Conservation (phyloP, 2,113 vertebrate species). For the Balaenoptera acutorostrata region DNA sequence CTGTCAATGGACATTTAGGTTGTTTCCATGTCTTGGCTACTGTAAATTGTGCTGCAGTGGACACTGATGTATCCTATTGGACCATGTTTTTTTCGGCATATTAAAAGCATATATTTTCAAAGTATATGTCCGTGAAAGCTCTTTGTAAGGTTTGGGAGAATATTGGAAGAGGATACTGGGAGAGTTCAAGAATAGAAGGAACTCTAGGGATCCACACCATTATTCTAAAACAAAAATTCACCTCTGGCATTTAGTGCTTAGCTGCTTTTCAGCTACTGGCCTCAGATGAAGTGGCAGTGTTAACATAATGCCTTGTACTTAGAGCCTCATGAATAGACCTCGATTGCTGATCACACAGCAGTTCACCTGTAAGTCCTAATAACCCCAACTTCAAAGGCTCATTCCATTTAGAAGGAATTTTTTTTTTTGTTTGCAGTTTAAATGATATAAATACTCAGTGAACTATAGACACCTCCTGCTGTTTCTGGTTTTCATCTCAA, state of each 20-base stretch:
- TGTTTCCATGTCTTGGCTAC: too few species aligned
- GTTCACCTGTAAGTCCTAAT: conserved; percentile 35
- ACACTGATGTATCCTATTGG: too few species aligned
- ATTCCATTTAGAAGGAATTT: conserved; percentile 40
- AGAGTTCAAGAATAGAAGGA: neutral
- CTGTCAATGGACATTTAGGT: too few species aligned
- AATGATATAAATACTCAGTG: conserved; percentile 50
- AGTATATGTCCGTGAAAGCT: neutral
- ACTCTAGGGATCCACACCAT: neutral
- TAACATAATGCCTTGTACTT: conserved; percentile 21
- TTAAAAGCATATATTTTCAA: neutral
- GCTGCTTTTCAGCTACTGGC: conserved; percentile 57
- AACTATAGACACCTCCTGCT: conserved; percentile 7
- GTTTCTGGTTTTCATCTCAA: conserved; percentile 37
- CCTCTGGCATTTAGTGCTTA: conserved; percentile 26
- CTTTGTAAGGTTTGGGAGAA: neutral
- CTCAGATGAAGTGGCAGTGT: conserved; percentile 43
- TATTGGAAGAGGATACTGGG: neutral
- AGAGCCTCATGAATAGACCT: conserved; percentile 35
- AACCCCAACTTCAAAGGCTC: conserved; percentile 37
- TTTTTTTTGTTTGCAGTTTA: neutral
- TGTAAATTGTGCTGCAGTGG: too few species aligned
- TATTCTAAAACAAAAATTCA: neutral
- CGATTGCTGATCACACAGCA: conserved; percentile 34
- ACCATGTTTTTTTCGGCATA: too few species aligned